These are phyloP conservation scores for Campoletis raptor DNA, from an alignment of 2,888 invertebrate species.

Conservation along the genomic window DNA sequence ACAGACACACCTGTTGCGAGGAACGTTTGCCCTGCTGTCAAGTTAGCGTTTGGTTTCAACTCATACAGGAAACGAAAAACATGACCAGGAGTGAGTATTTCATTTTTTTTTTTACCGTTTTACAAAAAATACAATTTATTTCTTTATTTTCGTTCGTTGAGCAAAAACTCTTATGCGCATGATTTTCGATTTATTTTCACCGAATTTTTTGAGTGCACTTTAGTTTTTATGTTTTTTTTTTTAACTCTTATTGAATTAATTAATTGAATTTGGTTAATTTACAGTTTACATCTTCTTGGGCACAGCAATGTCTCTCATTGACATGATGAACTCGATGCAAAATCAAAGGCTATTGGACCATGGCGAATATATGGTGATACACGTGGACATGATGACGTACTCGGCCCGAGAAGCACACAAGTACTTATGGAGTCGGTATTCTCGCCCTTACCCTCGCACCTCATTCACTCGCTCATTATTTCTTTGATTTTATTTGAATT, in stretches of 20 bases:
- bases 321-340: constrained; percentile 97
- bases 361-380: constrained; percentile 98
- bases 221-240: background rate
- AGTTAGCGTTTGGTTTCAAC: constrained; percentile 93
- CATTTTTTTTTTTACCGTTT: constrained; percentile 17
- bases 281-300: constrained; percentile 98
- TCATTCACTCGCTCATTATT: constrained; percentile 43
- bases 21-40: constrained; percentile 91
- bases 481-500: constrained; percentile 54
- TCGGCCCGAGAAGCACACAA: constrained; percentile 90
- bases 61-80: constrained; percentile 94
- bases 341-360: constrained; percentile 94
- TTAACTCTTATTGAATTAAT: background rate
- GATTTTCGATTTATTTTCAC: no score
- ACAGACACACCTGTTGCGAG: constrained; percentile 92
- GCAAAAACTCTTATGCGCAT: no score
- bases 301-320: constrained; percentile 92
- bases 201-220: background rate
- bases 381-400: constrained; percentile 96
- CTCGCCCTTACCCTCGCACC: constrained; percentile 57
- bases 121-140: background rate
- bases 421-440: constrained; percentile 92
- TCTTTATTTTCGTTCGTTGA: background rate
- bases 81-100: constrained; percentile 91
- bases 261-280: constrained; percentile 79